Percentiles rank a stretch among this genome's conserved stretches.
phyloP scores from a whole-genome alignment of 2,113 vertebrate genomes.

The Dasypus novemcinctus region DNA sequence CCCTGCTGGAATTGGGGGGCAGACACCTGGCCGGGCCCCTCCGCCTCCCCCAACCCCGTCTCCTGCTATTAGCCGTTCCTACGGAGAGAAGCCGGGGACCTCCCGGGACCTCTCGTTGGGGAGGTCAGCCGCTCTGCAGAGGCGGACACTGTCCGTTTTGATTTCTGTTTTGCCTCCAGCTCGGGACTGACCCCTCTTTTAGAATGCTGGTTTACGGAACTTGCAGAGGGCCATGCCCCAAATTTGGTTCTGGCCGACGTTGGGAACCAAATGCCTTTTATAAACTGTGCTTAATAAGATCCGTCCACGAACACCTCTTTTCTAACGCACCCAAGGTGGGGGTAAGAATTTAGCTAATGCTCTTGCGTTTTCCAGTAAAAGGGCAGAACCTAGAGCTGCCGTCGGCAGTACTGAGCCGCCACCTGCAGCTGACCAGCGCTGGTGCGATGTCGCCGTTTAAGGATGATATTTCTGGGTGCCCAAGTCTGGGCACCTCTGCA shows the following conservation, averaged over 20 bases:
- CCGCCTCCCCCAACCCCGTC: too few species aligned
- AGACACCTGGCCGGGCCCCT: background rate
- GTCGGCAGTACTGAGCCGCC: rapidly evolving
- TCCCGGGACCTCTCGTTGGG: background rate
- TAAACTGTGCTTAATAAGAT: background rate
- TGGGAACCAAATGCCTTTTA: background rate
- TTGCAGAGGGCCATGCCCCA: background rate
- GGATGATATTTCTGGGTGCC: rapidly evolving
- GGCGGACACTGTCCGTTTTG: rapidly evolving
- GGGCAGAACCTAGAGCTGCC: rapidly evolving
- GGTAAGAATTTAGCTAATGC: rapidly evolving
- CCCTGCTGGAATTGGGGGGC: rapidly evolving
- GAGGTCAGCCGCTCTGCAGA: rapidly evolving
- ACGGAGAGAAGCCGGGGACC: rapidly evolving
- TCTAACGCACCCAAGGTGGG: rapidly evolving
- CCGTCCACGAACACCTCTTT: background rate
- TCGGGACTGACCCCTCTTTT: background rate
- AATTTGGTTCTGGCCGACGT: background rate
- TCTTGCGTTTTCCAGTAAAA: rapidly evolving
- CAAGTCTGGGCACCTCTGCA: rapidly evolving
- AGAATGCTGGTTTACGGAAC: background rate
- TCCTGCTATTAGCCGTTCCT: rapidly evolving
- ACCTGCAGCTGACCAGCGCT: rapidly evolving
- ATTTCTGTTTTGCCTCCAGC: background rate
- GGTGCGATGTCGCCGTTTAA: background rate